phyloP scores from a whole-genome alignment of 30 jellyfish, hydroid and myxozoan genomes.

The Chrysaora quinquecirrha region DNA sequence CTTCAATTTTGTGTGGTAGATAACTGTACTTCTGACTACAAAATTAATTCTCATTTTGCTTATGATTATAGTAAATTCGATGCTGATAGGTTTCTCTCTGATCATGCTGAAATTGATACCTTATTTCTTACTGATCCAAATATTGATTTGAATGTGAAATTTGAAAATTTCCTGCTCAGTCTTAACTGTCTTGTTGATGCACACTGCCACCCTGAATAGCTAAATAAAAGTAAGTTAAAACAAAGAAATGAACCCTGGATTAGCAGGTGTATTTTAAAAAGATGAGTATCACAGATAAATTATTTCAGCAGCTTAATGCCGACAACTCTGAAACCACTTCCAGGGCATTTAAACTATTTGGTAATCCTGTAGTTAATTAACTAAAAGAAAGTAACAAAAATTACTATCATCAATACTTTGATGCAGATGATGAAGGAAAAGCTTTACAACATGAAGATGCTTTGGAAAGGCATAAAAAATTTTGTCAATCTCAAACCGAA shows the following conservation, averaged over 20 bases:
- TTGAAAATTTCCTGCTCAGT: constrained; percentile 44
- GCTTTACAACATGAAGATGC: constrained; percentile 39
- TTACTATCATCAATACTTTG: constrained; percentile 22
- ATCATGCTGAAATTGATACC: constrained; percentile 34
- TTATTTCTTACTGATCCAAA: constrained; percentile 16
- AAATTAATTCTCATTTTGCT: constrained; percentile 8
- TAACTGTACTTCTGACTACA: constrained; percentile 27
- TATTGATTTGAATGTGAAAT: constrained; percentile 35
- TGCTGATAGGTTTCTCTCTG: constrained; percentile 28
- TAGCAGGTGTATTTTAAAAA: constrained; percentile 15
- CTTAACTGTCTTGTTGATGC: constrained; percentile 35
- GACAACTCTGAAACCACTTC: constrained; percentile 11
- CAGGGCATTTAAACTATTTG: constrained; percentile 32
- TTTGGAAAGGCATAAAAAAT: constrained; percentile 50
- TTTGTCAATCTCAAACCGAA: constrained; percentile 16
- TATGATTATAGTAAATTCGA: constrained; percentile 45
- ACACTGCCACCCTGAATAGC: constrained; percentile 48
- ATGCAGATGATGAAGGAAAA: constrained; percentile 11
- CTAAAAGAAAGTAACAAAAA: constrained; percentile 22
- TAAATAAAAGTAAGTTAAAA: constrained; percentile 28
- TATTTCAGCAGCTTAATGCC: constrained; percentile 31
- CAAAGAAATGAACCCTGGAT: constrained; percentile 53
- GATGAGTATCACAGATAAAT: constrained; percentile 50
- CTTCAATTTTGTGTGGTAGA: constrained; percentile 39
- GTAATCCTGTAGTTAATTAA: constrained; percentile 59